These are phyloP conservation scores for Ips nitidus DNA, from an alignment of 1,140 invertebrate genomes.

Conservation along the genomic window DNA sequence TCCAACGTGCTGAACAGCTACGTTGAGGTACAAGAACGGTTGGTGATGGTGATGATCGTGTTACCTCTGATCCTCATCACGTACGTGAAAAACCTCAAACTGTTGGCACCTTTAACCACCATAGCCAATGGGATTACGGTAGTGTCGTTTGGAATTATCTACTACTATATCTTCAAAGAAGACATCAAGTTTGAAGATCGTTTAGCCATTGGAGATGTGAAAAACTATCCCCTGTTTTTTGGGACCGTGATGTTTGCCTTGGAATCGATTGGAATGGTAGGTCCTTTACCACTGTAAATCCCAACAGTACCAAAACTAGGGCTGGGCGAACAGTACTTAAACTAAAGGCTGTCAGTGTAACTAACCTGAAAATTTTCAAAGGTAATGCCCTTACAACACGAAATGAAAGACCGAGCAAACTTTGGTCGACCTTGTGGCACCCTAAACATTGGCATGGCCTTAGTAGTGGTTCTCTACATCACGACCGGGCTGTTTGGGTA, in stretches of 20 bases:
- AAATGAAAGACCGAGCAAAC: conserved; percentile 74
- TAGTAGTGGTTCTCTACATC: conserved; percentile 70
- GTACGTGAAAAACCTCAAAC: conserved; percentile 71
- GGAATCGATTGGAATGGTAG: conserved; percentile 70
- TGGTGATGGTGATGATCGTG: conserved; percentile 66
- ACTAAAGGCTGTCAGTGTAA: background rate
- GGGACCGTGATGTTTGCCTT: conserved; percentile 87
- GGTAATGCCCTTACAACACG: conserved; percentile 84
- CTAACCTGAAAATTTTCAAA: conserved; percentile 46
- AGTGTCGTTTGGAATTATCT: conserved; percentile 66
- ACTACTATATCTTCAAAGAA: conserved; percentile 67
- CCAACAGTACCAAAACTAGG: background rate
- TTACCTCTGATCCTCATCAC: conserved; percentile 71
- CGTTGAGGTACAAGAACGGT: conserved; percentile 54
- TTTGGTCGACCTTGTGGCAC: conserved; percentile 74
- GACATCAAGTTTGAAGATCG: conserved; percentile 57
- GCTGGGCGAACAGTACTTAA: background rate
- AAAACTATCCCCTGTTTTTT: conserved; percentile 67
- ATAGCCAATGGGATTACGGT: conserved; percentile 70
- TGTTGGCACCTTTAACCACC: conserved; percentile 71
- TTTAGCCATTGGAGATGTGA: conserved; percentile 54
- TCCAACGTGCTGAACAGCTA: conserved; percentile 59
- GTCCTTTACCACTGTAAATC: conserved; percentile 3
- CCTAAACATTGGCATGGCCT: conserved; percentile 74
- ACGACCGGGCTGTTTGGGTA: conserved; percentile 80